Conservation (phyloP, 2,888 invertebrate genomes). For the Calliphora vomitoria region DNA sequence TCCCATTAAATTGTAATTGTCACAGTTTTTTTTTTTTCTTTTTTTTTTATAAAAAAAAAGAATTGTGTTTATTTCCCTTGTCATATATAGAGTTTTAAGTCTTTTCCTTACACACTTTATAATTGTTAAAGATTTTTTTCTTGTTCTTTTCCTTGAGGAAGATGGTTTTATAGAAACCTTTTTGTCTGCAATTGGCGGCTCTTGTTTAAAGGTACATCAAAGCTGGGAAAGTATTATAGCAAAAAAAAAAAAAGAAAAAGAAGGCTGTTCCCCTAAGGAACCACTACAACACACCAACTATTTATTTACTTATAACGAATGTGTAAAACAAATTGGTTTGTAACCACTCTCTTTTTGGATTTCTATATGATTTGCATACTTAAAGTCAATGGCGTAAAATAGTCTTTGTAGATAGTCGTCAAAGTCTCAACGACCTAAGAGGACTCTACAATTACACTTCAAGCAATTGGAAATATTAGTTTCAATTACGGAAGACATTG, state of each 20-base stretch:
- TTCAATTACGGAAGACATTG: too few species aligned
- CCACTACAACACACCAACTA: not conserved
- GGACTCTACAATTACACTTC: not conserved
- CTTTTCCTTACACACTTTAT: too few species aligned
- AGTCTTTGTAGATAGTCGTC: not conserved
- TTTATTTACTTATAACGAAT: constrained; percentile 14
- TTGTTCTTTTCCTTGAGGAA: too few species aligned
- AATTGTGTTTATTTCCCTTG: not conserved
- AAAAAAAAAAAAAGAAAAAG: not conserved
- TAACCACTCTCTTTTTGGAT: constrained; percentile 32
- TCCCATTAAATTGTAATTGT: constrained; percentile 34
- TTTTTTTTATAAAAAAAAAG: not conserved
- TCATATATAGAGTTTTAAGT: not conserved
- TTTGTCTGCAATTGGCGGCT: constrained; percentile 15
- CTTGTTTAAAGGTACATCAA: not conserved
- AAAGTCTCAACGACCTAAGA: not conserved
- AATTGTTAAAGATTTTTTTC: too few species aligned
- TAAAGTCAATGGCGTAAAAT: not conserved
- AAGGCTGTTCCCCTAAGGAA: constrained; percentile 44
- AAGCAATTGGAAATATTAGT: too few species aligned
- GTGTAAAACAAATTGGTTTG: constrained; percentile 61
- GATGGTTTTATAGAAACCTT: too few species aligned
- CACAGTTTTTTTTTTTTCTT: constrained; percentile 13
- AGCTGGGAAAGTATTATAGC: constrained; percentile 2
- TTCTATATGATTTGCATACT: constrained; percentile 43